Evolutionary conservation across 1,140 invertebrate species (phyloP), one percentile per base, ranked within the genome.

Genomic region (Caenorhabditis latens): DNA sequence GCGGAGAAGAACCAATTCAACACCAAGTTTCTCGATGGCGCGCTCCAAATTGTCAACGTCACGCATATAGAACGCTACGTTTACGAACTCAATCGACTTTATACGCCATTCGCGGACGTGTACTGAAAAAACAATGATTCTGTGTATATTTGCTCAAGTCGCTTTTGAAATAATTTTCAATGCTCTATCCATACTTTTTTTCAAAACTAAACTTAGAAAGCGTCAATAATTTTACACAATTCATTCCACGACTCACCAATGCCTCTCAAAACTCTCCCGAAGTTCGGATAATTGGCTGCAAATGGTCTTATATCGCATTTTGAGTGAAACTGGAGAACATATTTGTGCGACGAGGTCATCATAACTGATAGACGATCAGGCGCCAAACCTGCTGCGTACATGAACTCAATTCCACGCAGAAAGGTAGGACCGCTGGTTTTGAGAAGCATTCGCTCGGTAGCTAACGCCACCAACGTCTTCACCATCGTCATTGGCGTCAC

Each of bases 231-330:
- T 42, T 42, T 4, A 42, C 40, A 16, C 43, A n/a, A 83, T 50
- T 53, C 16, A 55, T 16, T 21, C 11, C 57, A 14, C 16, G 19
- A 32, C 82, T 84, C 13, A 57, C 53, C 82, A 19, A 61, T 57
- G n/a, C 53, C 57, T 84, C 82, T 58, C 5, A 61, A n/a, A 46
- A 84, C 82, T 43, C 82, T 84, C 21, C 57, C 82, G 58, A 84
- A 84, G 82, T 55, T 55, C 8, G 67, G 58, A 79, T 71, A 84
- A 79, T 84, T 85, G 19, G 86, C 87, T 1, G 87, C 87, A 46
- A 88, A 88, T 16, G 87, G 87, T 57, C 87, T 61, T 42, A 88
- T 85, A 55, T 88, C 87, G 46, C 87, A 88, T 65, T 84, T 84
- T 57, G 87, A 88, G 50, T 88, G 87, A 67, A 88, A 88, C 48